These are phyloP conservation scores for Pelagia noctiluca DNA, from an alignment of 30 jellyfish, hydroid and myxozoan species.

Conservation along the genomic window DNA sequence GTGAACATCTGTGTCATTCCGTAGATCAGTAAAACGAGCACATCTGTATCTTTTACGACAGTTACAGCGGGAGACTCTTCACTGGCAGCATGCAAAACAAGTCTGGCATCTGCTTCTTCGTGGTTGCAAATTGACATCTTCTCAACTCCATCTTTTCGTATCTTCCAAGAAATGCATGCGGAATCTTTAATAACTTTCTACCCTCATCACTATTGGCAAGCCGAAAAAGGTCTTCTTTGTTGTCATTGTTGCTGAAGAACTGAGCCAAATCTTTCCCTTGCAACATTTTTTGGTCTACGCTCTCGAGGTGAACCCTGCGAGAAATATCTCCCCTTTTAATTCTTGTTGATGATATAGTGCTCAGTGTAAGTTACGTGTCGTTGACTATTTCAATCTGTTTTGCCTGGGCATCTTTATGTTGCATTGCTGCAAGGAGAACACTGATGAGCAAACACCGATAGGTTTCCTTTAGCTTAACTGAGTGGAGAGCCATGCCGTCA, in stretches of 20 bases:
- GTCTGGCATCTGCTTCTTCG: neutral
- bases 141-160: neutral
- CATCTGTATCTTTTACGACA: neutral
- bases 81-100: neutral
- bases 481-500: too few species aligned
- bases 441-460: too few species aligned
- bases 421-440: too few species aligned
- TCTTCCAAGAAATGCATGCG: slow-evolving; percentile 4
- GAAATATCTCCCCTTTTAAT: too few species aligned
- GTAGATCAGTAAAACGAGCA: neutral
- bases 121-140: neutral
- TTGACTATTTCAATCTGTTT: too few species aligned
- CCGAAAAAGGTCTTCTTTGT: neutral
- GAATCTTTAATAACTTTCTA: neutral
- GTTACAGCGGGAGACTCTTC: neutral
- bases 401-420: neutral
- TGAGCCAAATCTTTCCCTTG: neutral
- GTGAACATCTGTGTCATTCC: neutral
- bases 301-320: neutral
- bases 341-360: too few species aligned
- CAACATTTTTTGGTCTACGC: neutral
- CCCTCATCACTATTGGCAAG: neutral
- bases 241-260: neutral
- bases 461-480: too few species aligned
- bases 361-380: too few species aligned